These are phyloP conservation scores for Chroicocephalus ridibundus DNA, from an alignment of 2,113 vertebrate genomes.

Conservation along the genomic window DNA sequence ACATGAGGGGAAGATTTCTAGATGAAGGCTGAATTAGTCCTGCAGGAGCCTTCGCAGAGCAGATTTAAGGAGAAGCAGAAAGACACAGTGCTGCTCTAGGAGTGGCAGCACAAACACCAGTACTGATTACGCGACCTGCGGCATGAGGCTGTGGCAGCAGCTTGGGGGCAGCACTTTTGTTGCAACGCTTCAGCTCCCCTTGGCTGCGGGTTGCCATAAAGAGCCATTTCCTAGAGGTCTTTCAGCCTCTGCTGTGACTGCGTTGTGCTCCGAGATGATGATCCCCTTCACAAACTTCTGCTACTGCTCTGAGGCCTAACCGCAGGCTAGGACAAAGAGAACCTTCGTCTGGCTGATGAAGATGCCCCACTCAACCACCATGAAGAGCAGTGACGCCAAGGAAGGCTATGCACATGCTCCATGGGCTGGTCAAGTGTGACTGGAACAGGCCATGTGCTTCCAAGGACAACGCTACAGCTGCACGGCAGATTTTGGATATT, in stretches of 20 bases:
- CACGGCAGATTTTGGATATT: neutral
- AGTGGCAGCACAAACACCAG: fast-evolving
- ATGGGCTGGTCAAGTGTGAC: neutral
- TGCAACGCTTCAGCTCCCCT: neutral
- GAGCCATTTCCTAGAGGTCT: neutral
- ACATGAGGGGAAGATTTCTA: neutral
- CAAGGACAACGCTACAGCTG: neutral
- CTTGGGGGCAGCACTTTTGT: neutral
- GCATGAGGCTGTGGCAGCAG: neutral
- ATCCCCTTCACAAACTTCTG: neutral
- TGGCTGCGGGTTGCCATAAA: neutral
- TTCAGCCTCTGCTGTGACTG: neutral
- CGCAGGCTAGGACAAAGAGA: neutral
- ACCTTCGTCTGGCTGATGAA: neutral
- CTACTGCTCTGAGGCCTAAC: neutral
- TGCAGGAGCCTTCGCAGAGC: neutral
- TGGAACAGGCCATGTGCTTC: neutral
- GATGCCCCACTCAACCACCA: neutral
- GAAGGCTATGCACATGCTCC: fast-evolving
- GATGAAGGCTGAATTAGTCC: neutral
- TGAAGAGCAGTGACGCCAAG: neutral
- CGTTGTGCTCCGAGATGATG: fast-evolving
- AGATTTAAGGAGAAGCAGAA: neutral
- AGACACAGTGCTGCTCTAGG: neutral
- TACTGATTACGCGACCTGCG: fast-evolving